phyloP scores from a whole-genome alignment of 1,140 invertebrate genomes.

The Venustaconcha ellipsiformis region DNA sequence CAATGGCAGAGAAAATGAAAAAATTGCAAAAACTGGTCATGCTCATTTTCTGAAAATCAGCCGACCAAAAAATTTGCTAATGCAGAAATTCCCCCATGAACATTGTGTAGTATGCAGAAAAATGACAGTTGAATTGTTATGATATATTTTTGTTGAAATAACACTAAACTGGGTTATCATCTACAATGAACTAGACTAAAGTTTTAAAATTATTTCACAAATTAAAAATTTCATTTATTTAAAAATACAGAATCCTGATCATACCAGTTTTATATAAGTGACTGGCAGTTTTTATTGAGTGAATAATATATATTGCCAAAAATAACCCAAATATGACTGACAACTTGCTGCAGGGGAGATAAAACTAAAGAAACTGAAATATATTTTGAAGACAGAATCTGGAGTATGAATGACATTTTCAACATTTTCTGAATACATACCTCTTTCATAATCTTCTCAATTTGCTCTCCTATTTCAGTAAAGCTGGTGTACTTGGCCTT shows the following conservation, averaged over 20 bases:
- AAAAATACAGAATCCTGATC: too few species aligned
- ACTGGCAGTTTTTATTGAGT: neutral
- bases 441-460: conserved; percentile 33
- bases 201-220: too few species aligned
- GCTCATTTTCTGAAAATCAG: too few species aligned
- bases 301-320: neutral
- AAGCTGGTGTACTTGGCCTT: conserved; percentile 38
- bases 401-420: neutral
- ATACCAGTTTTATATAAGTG: neutral
- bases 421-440: conserved; percentile 18
- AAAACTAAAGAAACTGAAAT: neutral
- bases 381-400: neutral
- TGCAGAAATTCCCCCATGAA: too few species aligned
- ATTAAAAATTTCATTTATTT: too few species aligned
- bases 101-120: too few species aligned
- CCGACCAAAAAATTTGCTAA: too few species aligned
- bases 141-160: too few species aligned
- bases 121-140: too few species aligned
- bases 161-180: too few species aligned
- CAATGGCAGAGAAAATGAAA: neutral
- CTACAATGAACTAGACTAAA: too few species aligned
- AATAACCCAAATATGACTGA: neutral
- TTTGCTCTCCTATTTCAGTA: conserved; percentile 36
- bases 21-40: neutral
- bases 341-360: too few species aligned